Base-by-base conservation (phyloP, 1,140 invertebrate species). In the Drosophila aff. region DNA sequence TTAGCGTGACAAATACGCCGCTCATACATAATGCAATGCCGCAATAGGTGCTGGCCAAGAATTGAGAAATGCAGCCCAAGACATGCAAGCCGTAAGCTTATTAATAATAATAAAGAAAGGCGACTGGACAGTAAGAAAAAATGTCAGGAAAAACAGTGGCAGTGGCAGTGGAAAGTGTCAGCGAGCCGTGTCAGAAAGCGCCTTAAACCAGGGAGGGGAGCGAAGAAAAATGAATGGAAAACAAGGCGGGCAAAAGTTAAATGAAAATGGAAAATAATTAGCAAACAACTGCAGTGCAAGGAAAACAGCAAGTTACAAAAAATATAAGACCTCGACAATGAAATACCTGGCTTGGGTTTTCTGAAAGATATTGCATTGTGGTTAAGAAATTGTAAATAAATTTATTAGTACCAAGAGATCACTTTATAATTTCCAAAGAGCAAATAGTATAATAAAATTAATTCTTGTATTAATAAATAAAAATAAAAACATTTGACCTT, bases 211-310 rank as follows among this genome's bases (percentile, higher is more conserved):
- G 46, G 53, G 38, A 10, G 53, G 21, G 11, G 10, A 8, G 10
- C 10, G 16, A n/a, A 21, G 50, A 28, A 61, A 82, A 62, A 41
- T 46, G 43, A 53, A 44, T 58, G 76, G 52, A 63, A 41, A 82
- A 73, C 74, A 71, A 57, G 38, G 33, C 71, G 46, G n/a, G 38
- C 21, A 13, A 61, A 73, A 52, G 46, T 68, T 76, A 72, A 87
- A 76, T 61, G 79, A 57, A 87, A 85, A 69, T 79, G 79, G 71
- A 87, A 85, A 85, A 87, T 87, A 85, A 85, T 87, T 87, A 85
- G 83, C 80, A 68, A 87, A 63, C 53, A 63, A 79, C 55, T 67
- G 76, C 63, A 68, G 68, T 33, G 68, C 33, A 38, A 65, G 60
- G 9, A 46, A 18, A 2, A 41, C 21, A 11, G 4, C 4, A 16